Conservation (phyloP, 1,140 invertebrate species). For the Drosophila tristis region DNA sequence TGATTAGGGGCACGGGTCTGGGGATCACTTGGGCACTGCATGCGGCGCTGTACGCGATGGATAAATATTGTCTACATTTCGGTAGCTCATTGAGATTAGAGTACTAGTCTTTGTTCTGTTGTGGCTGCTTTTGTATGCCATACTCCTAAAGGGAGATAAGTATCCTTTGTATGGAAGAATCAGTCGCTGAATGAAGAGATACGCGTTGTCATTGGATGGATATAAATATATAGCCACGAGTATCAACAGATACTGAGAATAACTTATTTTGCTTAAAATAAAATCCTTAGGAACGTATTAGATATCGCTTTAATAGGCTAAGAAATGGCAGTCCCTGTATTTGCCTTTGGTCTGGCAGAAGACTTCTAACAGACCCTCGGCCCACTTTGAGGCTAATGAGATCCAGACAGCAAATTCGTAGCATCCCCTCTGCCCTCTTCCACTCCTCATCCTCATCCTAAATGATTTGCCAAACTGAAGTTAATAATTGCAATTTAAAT, state of each 20-base stretch:
- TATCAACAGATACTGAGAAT: too few species aligned
- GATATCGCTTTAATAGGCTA: too few species aligned
- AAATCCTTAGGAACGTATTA: too few species aligned
- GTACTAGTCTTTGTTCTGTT: too few species aligned
- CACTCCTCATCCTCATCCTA: background rate
- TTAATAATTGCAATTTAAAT: constrained; percentile 83
- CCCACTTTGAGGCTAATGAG: constrained; percentile 11
- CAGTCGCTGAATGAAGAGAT: too few species aligned
- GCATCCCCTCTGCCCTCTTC: background rate
- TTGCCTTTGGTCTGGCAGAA: background rate
- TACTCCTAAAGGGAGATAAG: too few species aligned
- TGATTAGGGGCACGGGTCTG: background rate
- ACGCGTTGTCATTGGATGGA: too few species aligned
- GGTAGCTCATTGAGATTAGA: constrained; percentile 18
- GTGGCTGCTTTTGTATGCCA: too few species aligned
- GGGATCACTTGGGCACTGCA: constrained; percentile 12
- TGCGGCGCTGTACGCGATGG: background rate
- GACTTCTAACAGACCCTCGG: background rate
- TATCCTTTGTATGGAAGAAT: too few species aligned
- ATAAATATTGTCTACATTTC: constrained; percentile 2
- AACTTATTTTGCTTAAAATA: too few species aligned
- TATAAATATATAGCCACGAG: too few species aligned
- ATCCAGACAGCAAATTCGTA: background rate
- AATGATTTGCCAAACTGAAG: constrained; percentile 50
- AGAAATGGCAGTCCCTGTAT: too few species aligned